Percentiles rank a stretch among this genome's conserved stretches.
These are phyloP conservation scores for Hozukius guyotensis DNA, from an alignment of 2,797 vertebrate genomes.

Conservation along the genomic window DNA sequence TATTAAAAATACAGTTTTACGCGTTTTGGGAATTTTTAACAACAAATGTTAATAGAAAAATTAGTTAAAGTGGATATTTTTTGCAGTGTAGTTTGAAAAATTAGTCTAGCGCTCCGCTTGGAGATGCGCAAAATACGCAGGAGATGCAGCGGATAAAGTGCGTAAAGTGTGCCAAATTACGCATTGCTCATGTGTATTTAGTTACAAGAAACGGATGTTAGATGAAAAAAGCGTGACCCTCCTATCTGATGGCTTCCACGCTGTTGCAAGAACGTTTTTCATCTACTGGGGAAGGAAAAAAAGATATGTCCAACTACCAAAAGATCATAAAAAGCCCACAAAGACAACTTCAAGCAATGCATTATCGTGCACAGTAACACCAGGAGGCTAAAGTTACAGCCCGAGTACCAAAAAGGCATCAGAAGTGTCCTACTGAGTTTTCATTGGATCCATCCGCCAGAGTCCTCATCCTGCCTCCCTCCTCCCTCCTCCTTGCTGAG, in stretches of 20 bases:
- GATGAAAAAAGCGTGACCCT: not conserved
- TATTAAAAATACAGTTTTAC: not conserved
- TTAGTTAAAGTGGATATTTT: not conserved
- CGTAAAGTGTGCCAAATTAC: conserved; percentile 52
- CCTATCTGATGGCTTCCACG: not conserved
- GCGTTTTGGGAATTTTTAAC: accelerated
- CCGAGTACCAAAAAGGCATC: not conserved
- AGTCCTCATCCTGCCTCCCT: not conserved
- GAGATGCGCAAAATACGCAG: conserved; percentile 54
- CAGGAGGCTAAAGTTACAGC: not conserved
- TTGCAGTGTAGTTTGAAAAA: conserved; percentile 42
- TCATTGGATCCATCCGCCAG: conserved; percentile 15
- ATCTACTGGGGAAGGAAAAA: not conserved
- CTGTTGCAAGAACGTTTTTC: not conserved
- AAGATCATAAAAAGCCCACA: not conserved
- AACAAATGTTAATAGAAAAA: accelerated
- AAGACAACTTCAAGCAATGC: not conserved
- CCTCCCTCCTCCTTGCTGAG: conserved; percentile 48
- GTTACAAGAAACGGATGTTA: not conserved
- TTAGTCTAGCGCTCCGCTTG: conserved; percentile 1
- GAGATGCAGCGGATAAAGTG: not conserved
- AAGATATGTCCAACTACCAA: not conserved
- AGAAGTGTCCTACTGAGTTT: not conserved
- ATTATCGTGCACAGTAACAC: not conserved
- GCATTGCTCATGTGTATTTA: not conserved